phyloP scores from a whole-genome alignment of 1,140 invertebrate species.

The Penaeus vannamei region DNA sequence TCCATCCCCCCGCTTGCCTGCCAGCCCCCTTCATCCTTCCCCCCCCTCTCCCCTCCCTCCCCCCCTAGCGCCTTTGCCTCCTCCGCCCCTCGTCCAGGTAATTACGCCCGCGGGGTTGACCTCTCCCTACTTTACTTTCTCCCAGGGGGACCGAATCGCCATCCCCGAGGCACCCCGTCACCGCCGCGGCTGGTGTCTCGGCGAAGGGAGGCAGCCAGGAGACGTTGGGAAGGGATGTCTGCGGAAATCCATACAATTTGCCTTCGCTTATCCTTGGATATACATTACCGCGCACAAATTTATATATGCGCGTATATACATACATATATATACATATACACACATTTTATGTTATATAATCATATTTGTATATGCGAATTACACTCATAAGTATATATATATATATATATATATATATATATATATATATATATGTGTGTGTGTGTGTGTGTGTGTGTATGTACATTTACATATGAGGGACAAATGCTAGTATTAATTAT shows the following conservation, averaged over 20 bases:
- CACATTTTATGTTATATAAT: background rate
- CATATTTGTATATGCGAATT: background rate
- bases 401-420: background rate
- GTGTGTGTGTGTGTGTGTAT: conserved; percentile 17
- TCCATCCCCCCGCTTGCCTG: background rate
- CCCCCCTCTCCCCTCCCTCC: background rate
- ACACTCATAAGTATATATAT: background rate
- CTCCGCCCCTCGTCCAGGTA: conserved; percentile 37
- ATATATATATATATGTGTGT: conserved; percentile 1
- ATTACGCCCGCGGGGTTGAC: conserved; percentile 48
- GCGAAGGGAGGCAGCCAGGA: no score
- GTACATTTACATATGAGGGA: background rate
- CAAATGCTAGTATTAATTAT: background rate
- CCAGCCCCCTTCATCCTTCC: background rate
- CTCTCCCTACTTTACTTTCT: conserved; percentile 60
- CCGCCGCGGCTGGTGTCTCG: no score
- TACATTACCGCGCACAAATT: no score
- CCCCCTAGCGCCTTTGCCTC: conserved; percentile 8
- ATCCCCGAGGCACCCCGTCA: background rate
- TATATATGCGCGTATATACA: no score
- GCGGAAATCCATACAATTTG: no score
- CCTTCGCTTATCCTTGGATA: no score
- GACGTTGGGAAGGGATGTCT: no score
- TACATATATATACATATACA: background rate
- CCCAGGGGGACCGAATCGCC: conserved; percentile 45